Conservation (phyloP, 64 coral and sea anemone genomes). For the Porites lutea region DNA sequence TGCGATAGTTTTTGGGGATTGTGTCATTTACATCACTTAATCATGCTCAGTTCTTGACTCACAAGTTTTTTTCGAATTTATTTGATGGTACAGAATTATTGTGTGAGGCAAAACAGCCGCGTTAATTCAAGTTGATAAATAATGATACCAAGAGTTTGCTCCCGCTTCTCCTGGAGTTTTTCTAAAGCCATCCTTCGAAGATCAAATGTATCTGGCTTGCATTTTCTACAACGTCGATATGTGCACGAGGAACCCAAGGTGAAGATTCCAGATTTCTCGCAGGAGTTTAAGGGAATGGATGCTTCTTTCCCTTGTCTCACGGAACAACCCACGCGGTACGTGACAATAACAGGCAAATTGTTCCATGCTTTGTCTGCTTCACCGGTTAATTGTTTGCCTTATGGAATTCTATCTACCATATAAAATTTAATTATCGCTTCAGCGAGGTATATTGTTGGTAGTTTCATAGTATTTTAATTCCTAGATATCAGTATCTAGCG, state of each 20-base stretch:
- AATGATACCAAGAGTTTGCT: not conserved
- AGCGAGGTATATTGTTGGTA: too few relatives aligned
- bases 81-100: too few relatives aligned
- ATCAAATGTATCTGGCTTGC: not conserved
- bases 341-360: too few relatives aligned
- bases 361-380: too few relatives aligned
- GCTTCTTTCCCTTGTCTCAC: conserved; percentile 82
- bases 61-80: too few relatives aligned
- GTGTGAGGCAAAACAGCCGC: not conserved
- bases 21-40: too few relatives aligned
- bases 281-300: conserved; percentile 92
- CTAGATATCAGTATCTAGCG: too few relatives aligned
- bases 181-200: conserved; percentile 9
- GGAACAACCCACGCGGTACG: conserved; percentile 73
- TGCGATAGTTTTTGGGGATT: not conserved
- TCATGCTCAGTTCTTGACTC: not conserved
- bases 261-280: conserved; percentile 82
- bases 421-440: too few relatives aligned
- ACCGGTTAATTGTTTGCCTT: too few relatives aligned
- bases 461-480: too few relatives aligned
- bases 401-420: too few relatives aligned
- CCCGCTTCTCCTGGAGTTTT: not conserved
- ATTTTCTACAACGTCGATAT: not conserved
- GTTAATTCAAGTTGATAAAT: not conserved
- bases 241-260: conserved; percentile 20